A percentile compares a stretch with the other conserved stretches of the same genome.
phyloP scores from a whole-genome alignment of 2,888 invertebrate species.

The Eueremaeus valkanovi region DNA sequence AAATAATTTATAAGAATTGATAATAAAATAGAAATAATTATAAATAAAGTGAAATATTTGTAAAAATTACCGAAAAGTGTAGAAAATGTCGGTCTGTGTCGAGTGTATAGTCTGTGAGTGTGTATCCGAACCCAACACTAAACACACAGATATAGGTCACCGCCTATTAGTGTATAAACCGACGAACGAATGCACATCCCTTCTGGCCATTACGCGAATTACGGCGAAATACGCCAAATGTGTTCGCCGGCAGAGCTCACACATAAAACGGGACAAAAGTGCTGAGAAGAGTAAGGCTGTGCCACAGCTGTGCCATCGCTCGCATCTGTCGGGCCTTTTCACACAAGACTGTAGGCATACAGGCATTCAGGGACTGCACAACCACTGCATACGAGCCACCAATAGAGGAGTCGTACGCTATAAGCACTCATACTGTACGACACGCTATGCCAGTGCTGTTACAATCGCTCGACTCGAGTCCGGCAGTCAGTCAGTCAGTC shows the following conservation, averaged over 20 bases:
- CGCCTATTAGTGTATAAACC: neutral
- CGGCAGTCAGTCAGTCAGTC: too few relatives aligned
- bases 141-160: slow-evolving; percentile 1
- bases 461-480: too few relatives aligned
- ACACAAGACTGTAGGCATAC: neutral
- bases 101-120: too few relatives aligned
- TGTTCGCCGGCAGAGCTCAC: neutral
- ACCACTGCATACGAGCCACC: too few relatives aligned
- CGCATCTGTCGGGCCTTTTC: neutral
- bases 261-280: neutral
- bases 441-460: too few relatives aligned
- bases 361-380: too few relatives aligned
- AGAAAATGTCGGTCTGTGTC: neutral
- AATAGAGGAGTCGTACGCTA: too few relatives aligned
- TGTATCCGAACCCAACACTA: neutral
- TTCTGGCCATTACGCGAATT: slow-evolving; percentile 27
- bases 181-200: slow-evolving; percentile 11
- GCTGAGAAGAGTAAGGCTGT: neutral
- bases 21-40: too few relatives aligned
- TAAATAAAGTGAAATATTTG: too few relatives aligned
- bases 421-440: too few relatives aligned
- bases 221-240: slow-evolving; percentile 3
- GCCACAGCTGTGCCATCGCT: neutral
- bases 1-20: too few relatives aligned
- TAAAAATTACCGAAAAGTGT: slow-evolving; percentile 9